Evolutionary conservation across 2,888 invertebrate genomes (phyloP).

Genomic region (Orthonevra nobilis): DNA sequence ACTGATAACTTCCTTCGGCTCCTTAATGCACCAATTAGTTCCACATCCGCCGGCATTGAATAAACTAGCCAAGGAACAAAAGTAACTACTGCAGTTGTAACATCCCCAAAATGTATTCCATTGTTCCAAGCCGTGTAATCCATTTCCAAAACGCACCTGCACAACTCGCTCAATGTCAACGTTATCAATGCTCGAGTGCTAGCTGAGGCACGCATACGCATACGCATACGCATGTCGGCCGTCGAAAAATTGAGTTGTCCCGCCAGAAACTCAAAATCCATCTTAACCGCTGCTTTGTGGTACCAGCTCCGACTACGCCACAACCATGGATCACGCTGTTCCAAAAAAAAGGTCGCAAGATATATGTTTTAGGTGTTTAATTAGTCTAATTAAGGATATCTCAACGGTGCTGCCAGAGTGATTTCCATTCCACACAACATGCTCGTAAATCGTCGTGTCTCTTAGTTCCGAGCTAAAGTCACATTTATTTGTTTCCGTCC

Average conservation of each 20-base stretch:
- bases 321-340: conserved; percentile 42
- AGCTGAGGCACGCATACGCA: not conserved
- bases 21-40: conserved; percentile 59
- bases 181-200: conserved; percentile 60
- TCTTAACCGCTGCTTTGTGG: conserved; percentile 15
- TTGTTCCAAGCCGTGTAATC: conserved; percentile 51
- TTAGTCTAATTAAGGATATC: conserved; percentile 69
- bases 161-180: conserved; percentile 67
- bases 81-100: conserved; percentile 45
- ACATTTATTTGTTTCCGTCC: conserved; percentile 45
- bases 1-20: conserved; percentile 41
- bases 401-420: conserved; percentile 55
- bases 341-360: conserved; percentile 45
- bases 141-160: conserved; percentile 53
- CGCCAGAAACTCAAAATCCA: conserved; percentile 11
- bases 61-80: conserved; percentile 11
- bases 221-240: conserved; percentile 19
- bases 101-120: conserved; percentile 35
- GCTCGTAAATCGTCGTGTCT: conserved; percentile 51
- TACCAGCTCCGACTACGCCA: too few species aligned
- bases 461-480: conserved; percentile 6
- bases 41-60: conserved; percentile 60
- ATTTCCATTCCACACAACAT: conserved; percentile 63
- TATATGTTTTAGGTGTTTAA: conserved; percentile 67
- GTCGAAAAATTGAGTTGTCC: conserved; percentile 50